Percentiles rank a stretch among this genome's conserved stretches.
phyloP scores from a whole-genome alignment of 2,113 vertebrate species.

The Mesoclemmys tuberculata region DNA sequence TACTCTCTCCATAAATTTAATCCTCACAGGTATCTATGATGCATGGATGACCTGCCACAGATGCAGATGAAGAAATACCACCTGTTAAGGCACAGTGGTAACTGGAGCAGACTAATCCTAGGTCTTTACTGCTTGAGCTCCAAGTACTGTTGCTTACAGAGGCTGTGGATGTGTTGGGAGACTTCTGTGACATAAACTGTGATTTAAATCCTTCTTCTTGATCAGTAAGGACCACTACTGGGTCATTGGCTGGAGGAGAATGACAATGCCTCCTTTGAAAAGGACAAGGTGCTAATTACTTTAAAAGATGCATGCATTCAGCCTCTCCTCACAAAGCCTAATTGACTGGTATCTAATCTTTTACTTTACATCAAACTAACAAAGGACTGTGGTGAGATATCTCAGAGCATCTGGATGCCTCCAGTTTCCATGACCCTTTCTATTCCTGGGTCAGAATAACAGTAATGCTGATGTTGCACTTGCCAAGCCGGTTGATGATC shows the following conservation, averaged over 20 bases:
- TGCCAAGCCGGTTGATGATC: neutral
- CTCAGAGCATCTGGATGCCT: neutral
- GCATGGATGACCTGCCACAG: neutral
- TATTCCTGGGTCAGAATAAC: neutral
- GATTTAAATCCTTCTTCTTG: neutral
- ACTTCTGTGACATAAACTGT: neutral
- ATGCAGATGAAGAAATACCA: neutral
- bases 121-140: neutral
- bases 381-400: neutral
- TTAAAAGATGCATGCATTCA: neutral
- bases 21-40: neutral
- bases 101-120: neutral
- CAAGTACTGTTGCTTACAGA: neutral
- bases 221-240: neutral
- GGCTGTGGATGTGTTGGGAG: neutral
- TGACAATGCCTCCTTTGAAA: neutral
- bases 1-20: rapidly evolving
- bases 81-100: neutral
- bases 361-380: neutral
- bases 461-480: neutral
- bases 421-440: neutral
- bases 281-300: neutral
- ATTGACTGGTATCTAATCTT: neutral
- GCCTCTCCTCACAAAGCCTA: neutral
- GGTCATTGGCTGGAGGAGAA: neutral